Base-by-base conservation (phyloP, 2,888 invertebrate species). In the Iphiclides podalirius region DNA sequence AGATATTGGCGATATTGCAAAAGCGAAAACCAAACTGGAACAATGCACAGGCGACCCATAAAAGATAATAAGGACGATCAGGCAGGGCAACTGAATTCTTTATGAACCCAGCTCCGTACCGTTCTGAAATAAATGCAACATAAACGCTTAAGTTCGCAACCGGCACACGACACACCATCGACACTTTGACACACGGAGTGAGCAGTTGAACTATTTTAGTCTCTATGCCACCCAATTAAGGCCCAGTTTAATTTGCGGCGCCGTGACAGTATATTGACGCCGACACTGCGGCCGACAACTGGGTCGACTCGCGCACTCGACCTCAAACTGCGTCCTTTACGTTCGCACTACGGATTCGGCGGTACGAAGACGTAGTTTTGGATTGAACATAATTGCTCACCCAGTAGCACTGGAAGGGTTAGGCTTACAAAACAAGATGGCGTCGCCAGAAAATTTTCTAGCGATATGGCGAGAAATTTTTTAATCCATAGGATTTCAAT, bases 281-380 rank as follows among this genome's bases (percentile, higher is more conserved):
- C 63, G 67, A 47, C 45, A 37, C 66, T 60, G 64, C 64, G n/a
- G n/a, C n/a, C n/a, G 63, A 63, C 70, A 79, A 78, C 76, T 81
- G 65, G 80, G 82, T 82, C 82, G 82, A 73, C 70, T 67, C 64
- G 59, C 61, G 62, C 70, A 74, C 81, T 82, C 77, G 76, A 79
- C 76, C 75, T 66, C 58, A 69, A 72, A 74, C 67, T 62, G 57
- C 40, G 34, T 49, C 51, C 52, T 36, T 37, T 37, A 17, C 14
- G 16, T 38, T 48, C 38, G 35, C 50, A 39, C 8, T 26, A 38
- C 40, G 40, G 35, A 50, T 50, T 50, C 36, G 48, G 44, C 36
- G 48, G 44, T 35, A 13, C 26, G n/a, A 39, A 26, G 33, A 35
- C 34, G 37, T 43, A 36, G 33, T 40, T 52, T 50, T 52, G 60